A percentile compares a stretch with the other conserved stretches of the same genome.
Conservation (phyloP, 2,797 vertebrate species). For the Aratinga solstitialis region DNA sequence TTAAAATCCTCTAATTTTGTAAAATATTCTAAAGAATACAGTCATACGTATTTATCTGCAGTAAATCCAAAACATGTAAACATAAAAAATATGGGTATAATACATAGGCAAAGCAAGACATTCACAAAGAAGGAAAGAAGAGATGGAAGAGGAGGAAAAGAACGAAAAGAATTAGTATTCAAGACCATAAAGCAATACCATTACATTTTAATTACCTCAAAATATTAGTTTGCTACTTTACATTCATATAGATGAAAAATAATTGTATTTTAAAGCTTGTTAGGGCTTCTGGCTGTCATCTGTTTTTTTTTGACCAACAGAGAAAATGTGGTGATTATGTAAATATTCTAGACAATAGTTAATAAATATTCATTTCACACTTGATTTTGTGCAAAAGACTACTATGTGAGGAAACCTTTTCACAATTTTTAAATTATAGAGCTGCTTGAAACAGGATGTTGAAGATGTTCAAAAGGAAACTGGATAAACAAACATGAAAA, state of each 20-base stretch:
- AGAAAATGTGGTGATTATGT: neutral
- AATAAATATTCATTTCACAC: neutral
- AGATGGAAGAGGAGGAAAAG: neutral
- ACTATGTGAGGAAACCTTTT: neutral
- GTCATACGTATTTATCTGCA: neutral
- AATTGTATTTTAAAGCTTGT: neutral
- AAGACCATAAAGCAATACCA: neutral
- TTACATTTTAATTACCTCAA: neutral
- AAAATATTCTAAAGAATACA: neutral
- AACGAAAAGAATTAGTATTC: neutral
- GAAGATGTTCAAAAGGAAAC: neutral
- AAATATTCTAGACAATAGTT: neutral
- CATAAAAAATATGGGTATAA: neutral
- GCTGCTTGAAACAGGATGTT: neutral
- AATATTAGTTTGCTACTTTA: neutral
- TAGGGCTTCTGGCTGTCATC: neutral
- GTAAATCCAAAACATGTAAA: neutral
- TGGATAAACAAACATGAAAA: neutral
- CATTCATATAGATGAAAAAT: neutral
- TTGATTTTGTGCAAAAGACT: neutral
- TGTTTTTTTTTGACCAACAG: neutral
- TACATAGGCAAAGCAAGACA: neutral
- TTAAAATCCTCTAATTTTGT: neutral
- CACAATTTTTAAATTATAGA: neutral
- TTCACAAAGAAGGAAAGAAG: neutral